Evolutionary conservation across 2,113 vertebrate species (phyloP), one percentile per base, ranked within the genome.

Genomic region (Syngnathus typhle): DNA sequence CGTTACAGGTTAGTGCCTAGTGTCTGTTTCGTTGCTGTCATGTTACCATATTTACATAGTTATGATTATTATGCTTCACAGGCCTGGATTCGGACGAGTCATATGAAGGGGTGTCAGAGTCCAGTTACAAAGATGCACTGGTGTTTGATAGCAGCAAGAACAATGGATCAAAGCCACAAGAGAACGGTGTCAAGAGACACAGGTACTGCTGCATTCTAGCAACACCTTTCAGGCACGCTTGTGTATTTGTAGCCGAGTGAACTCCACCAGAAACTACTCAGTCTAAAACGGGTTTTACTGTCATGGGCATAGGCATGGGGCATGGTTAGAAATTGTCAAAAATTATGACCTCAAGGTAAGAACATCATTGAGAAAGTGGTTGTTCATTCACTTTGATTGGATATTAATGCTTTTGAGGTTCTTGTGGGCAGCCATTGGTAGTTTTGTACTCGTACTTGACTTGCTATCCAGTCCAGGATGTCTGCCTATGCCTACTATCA

Each of bases 31-130:
- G 0, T 23, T 56, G 23, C 19, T 23, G 4, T 2, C n/a, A 27
- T 54, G 8, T 55, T 55, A 7, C 36, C 7, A 7, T 13, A 56
- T 58, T 36, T 7, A 36, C 55, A 36, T 0, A 32, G 27, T 36
- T 36, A 6, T 38, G 12, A 9, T 13, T 52, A 18, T 13, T 54
- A 19, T 70, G 4, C 39, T 23, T 37, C 44, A 0, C 88, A 99
- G 96, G 96, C 94, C 93, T 97, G 81, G 96, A 98, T 78, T 97
- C 95, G 0, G 95, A 98, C 60, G 94, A 95, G 89, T 98, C 96
- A 38, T 93, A 90, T 0, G 95, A 95, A 82, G 94, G 94, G 21
- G 91, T 92, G 73, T 93, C 95, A 6, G 96, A 97, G 87, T 89
- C 92, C 51, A 93, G 91, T 80, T 94, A 91, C 76, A 94, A 94